Conservation (phyloP, 2,797 vertebrate genomes). For the Propithecus deckenii region DNA sequence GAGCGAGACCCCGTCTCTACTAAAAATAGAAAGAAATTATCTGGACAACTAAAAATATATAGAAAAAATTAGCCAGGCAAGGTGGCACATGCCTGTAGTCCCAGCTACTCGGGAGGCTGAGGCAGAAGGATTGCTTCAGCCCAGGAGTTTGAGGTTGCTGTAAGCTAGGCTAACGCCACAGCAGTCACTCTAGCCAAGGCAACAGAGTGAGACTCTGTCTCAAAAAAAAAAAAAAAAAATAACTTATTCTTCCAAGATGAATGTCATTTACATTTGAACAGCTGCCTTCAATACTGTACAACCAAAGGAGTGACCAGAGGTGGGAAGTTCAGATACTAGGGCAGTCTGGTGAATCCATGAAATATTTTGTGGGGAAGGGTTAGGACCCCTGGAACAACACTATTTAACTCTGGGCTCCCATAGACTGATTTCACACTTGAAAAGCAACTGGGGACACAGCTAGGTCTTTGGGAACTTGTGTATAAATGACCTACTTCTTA, state of each 20-base stretch:
- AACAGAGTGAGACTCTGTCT: too few species aligned
- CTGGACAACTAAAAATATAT: too few species aligned
- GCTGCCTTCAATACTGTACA: not conserved
- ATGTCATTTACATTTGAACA: not conserved
- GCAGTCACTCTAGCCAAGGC: too few species aligned
- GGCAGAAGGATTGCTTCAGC: too few species aligned
- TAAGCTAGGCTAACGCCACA: too few species aligned
- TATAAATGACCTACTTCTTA: not conserved
- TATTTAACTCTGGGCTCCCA: not conserved
- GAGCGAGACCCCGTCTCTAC: too few species aligned
- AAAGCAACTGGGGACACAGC: not conserved
- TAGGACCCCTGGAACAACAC: not conserved
- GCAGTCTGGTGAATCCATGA: not conserved
- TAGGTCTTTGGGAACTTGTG: not conserved
- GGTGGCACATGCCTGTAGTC: too few species aligned
- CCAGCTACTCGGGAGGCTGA: too few species aligned
- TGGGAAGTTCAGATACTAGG: not conserved
- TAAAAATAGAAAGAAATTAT: too few species aligned
- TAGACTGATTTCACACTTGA: not conserved
- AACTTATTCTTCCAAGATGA: not conserved
- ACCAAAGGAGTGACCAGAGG: not conserved
- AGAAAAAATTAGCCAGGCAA: too few species aligned
- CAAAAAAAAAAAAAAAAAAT: too few species aligned
- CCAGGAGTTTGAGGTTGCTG: too few species aligned
- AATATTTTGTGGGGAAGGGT: not conserved